Percentiles rank a stretch among this genome's conserved stretches.
Conservation (phyloP, 2,888 invertebrate genomes). For the Teleogryllus oceanicus region DNA sequence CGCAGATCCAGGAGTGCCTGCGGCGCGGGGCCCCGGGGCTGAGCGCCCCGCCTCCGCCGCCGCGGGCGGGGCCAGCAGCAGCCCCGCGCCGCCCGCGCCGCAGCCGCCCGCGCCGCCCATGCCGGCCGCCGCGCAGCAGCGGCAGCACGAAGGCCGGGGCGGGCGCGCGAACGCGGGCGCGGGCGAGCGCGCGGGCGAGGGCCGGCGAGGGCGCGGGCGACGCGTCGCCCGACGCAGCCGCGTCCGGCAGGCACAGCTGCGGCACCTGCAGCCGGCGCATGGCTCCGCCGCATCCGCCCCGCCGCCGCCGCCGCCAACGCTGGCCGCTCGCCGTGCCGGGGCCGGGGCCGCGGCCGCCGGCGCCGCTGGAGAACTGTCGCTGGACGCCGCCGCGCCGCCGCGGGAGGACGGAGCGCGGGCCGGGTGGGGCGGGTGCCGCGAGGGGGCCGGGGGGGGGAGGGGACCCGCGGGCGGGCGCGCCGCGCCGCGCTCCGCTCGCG, state of each 20-base stretch:
- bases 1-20: slow-evolving; percentile 73
- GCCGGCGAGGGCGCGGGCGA: background rate
- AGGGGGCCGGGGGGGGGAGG: no score
- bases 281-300: background rate
- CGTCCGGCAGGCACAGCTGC: slow-evolving; percentile 58
- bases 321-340: background rate
- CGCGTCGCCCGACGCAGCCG: background rate
- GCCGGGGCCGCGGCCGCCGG: background rate
- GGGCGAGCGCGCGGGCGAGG: slow-evolving; percentile 63
- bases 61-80: slow-evolving; percentile 59
- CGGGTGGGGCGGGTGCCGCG: no score
- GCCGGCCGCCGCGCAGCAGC: background rate
- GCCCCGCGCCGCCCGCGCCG: slow-evolving; percentile 44
- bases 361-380: background rate
- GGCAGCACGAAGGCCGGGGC: no score
- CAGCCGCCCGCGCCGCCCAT: background rate
- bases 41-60: background rate
- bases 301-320: background rate
- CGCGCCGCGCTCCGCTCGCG: no score
- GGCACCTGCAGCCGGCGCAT: slow-evolving; percentile 62
- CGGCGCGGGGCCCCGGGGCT: slow-evolving; percentile 47
- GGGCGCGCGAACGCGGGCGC: slow-evolving; percentile 56
- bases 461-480: no score
- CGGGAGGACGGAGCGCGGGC: no score
- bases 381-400: no score